phyloP scores from a whole-genome alignment of 2,797 vertebrate species.

The Coracias cyanogaster region DNA sequence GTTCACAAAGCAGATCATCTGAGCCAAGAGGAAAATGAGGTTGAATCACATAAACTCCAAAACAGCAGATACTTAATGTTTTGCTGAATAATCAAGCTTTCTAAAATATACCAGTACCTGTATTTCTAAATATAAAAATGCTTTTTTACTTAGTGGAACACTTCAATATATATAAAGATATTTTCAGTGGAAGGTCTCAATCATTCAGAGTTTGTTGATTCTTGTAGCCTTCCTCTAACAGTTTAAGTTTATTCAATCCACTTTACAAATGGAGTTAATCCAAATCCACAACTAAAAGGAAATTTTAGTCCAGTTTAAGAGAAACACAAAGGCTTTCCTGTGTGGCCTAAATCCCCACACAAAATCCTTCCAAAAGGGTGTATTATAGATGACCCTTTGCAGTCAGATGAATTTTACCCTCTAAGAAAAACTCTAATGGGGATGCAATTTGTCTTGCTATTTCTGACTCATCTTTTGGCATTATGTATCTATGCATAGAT shows the following conservation, averaged over 20 bases:
- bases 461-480: conserved; percentile 29
- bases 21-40: not conserved
- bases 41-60: not conserved
- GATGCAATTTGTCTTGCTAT: not conserved
- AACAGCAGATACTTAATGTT: not conserved
- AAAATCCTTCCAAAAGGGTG: not conserved
- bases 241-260: not conserved
- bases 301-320: not conserved
- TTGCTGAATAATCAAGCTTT: not conserved
- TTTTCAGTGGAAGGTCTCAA: not conserved
- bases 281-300: not conserved
- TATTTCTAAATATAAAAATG: not conserved
- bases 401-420: not conserved
- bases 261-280: not conserved
- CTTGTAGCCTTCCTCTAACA: not conserved
- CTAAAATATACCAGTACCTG: not conserved
- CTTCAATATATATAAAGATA: not conserved
- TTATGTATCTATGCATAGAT: not conserved
- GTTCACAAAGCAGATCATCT: not conserved
- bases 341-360: not conserved
- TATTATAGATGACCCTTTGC: not conserved
- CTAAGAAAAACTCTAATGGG: not conserved
- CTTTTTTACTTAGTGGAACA: not conserved
- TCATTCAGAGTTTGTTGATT: not conserved
- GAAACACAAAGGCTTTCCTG: not conserved